Conservation (phyloP, 2,888 invertebrate genomes). For the Nebria brevicollis region DNA sequence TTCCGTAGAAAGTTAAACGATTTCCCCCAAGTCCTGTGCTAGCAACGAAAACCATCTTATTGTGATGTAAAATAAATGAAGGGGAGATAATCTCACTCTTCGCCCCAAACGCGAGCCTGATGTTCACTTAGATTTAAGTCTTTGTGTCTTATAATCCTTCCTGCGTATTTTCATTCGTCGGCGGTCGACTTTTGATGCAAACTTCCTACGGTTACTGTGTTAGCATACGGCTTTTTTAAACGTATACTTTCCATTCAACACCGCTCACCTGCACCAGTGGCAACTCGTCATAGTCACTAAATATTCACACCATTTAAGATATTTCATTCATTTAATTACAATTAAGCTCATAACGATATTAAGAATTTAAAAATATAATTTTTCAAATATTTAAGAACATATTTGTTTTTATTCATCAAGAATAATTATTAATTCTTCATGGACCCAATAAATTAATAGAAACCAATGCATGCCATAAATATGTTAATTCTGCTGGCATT, state of each 20-base stretch:
- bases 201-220: conserved; percentile 17
- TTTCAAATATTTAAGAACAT: no score
- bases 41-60: conserved; percentile 35
- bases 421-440: no score
- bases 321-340: no score
- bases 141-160: conserved; percentile 44
- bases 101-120: conserved; percentile 35
- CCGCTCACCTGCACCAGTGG: not conserved
- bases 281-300: not conserved
- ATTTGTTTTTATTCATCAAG: no score
- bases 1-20: conserved; percentile 41
- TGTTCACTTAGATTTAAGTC: conserved; percentile 45
- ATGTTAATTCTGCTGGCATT: no score
- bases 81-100: conserved; percentile 41
- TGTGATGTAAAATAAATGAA: conserved; percentile 47
- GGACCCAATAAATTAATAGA: no score
- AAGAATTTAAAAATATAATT: no score
- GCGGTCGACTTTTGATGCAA: conserved; percentile 35
- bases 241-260: not conserved
- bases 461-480: no score
- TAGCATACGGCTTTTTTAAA: conserved; percentile 36
- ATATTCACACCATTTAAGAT: no score
- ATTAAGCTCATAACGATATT: no score
- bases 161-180: conserved; percentile 39
- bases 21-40: conserved; percentile 29